These are phyloP conservation scores for Gracilinanus agilis DNA, from an alignment of 2,113 vertebrate genomes.

Conservation along the genomic window DNA sequence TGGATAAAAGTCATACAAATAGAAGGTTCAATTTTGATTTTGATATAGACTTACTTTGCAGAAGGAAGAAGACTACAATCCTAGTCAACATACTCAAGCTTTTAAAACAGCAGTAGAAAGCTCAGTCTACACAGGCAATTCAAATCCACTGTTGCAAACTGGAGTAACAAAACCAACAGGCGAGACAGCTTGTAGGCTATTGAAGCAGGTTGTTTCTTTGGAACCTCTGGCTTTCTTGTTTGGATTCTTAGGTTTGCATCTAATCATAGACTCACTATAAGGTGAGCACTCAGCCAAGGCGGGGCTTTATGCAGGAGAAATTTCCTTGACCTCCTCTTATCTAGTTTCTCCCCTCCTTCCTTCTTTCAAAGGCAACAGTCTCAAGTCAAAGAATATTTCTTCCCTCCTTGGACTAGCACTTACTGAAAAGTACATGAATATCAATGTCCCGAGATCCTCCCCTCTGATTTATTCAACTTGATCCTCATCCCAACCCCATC, in stretches of 20 bases:
- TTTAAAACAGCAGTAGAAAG: not conserved
- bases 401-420: not conserved
- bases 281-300: not conserved
- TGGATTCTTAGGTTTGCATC: not conserved
- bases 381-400: not conserved
- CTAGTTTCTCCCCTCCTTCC: not conserved
- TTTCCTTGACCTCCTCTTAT: not conserved
- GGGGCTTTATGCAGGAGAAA: not conserved
- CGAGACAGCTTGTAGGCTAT: not conserved
- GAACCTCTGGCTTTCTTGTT: not conserved
- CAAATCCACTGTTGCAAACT: not conserved
- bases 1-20: constrained; percentile 1
- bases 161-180: not conserved
- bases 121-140: not conserved
- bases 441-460: not conserved
- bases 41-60: not conserved
- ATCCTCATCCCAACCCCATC: not conserved
- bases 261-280: not conserved
- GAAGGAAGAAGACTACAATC: not conserved
- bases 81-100: not conserved
- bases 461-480: too few species aligned
- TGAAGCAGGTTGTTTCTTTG: not conserved
- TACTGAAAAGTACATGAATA: not conserved
- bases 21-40: not conserved
- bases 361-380: not conserved